These are phyloP conservation scores for Siniperca scherzeri DNA, from an alignment of 2,797 vertebrate species.

Conservation along the genomic window DNA sequence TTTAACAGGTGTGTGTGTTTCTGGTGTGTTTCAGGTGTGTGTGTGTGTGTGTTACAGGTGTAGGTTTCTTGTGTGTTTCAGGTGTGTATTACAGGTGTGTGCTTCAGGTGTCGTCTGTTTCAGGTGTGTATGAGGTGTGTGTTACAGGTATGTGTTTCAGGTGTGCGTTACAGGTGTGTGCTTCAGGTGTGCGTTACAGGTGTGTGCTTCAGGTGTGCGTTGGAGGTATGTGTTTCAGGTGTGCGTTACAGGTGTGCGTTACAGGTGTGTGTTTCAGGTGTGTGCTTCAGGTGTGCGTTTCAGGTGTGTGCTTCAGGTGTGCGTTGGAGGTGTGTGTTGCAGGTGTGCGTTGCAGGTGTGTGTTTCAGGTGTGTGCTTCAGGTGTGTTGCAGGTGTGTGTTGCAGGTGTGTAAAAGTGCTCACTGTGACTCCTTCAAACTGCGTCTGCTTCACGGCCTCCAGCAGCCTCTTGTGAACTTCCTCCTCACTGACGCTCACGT, in stretches of 20 bases:
- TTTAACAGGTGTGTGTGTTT: not conserved
- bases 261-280: too few relatives aligned
- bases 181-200: not conserved
- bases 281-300: too few relatives aligned
- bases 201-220: not conserved
- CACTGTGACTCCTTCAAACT: conserved; percentile 93
- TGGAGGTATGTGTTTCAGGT: too few relatives aligned
- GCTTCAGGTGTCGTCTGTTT: not conserved
- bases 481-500: conserved; percentile 86
- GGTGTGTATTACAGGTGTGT: not conserved
- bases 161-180: not conserved
- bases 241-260: too few relatives aligned
- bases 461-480: conserved; percentile 88
- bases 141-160: not conserved
- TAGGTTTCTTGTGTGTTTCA: too few relatives aligned
- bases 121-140: not conserved
- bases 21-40: not conserved
- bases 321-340: too few relatives aligned
- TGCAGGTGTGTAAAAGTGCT: conserved; percentile 50
- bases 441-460: conserved; percentile 90
- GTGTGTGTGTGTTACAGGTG: too few relatives aligned
- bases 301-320: too few relatives aligned
- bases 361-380: not conserved
- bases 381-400: conserved; percentile 3
- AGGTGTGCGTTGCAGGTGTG: not conserved